Evolutionary conservation across 2,113 vertebrate species (phyloP), one percentile per base, ranked within the genome.

Genomic region (Mesitornis unicolor): DNA sequence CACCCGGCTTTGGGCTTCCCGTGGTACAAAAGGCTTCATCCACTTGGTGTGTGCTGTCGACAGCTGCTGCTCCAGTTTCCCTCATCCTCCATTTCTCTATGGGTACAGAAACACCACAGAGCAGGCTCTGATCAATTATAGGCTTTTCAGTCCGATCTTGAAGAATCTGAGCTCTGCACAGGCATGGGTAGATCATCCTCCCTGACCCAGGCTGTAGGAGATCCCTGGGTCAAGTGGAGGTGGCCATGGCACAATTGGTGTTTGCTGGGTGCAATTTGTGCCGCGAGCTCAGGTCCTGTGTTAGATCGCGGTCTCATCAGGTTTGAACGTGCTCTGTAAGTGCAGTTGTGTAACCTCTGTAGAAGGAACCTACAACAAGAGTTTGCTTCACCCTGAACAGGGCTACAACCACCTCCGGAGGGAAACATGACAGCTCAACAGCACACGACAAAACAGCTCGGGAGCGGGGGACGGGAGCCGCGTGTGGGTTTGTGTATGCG

Each of bases 251-350:
- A 9, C 8, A 1, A 28, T 6, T 25, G 1, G 26, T 4, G 47
- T 13, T 48, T 1, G 1, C 4, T 40, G 71, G 38, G 47, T 51
- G 29, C 12, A 5, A 6, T 45, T 26, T 40, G 36, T n/a, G 51
- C 76, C 7, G 0, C 8, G 2, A n/a, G 24, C 40, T 70, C 1
- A 0, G 33, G 45, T 20, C 43, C 38, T 13, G 28, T 13, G 45
- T 42, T 31, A 4, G 3, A 4, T 22, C 1, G 0, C 5, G 35
- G 26, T 42, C 60, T 31, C 14, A 3, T 0, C 0, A 4, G 28
- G 25, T 16, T 12, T 11, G 22, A 53, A 14, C 3, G 3, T 8
- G 26, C 35, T 60, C 59, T 15, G 65, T 60, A 21, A 65, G 10
- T 2, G 31, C 83, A 13, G 31, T 10, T 33, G 48, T 26, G 67